Percentiles rank a stretch among this genome's conserved stretches.
Evolutionary conservation across 2,888 invertebrate species (phyloP).

Genomic region (Dryobota labecula): DNA sequence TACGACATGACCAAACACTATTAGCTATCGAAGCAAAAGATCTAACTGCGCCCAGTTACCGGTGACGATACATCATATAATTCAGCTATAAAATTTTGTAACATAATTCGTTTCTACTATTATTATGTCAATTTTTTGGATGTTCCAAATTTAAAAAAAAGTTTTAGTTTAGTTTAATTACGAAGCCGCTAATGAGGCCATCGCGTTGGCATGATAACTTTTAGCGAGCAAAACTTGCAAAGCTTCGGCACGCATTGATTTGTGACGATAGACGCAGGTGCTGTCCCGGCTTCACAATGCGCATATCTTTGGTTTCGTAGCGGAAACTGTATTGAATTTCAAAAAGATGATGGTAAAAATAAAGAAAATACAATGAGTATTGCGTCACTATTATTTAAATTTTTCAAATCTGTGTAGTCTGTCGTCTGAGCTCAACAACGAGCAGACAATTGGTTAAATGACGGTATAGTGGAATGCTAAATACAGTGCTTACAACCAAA

Average conservation of each 20-base stretch:
- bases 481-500: constrained; percentile 52
- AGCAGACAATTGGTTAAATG: constrained; percentile 28
- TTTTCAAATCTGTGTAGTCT: constrained; percentile 12
- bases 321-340: constrained; percentile 26
- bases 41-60: background rate
- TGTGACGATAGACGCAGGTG: constrained; percentile 3
- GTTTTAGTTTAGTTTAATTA: background rate
- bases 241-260: background rate
- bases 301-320: constrained; percentile 66
- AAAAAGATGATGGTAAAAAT: constrained; percentile 8
- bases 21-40: background rate
- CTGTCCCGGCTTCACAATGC: constrained; percentile 30
- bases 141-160: background rate
- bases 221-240: background rate
- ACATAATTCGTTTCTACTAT: background rate
- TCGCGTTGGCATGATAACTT: background rate
- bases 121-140: background rate
- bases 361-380: constrained; percentile 42
- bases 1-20: background rate
- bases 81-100: background rate
- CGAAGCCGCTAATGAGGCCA: background rate
- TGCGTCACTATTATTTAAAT: constrained; percentile 20
- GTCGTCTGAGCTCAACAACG: constrained; percentile 6
- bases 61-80: background rate
- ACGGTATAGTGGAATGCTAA: constrained; percentile 63